These are phyloP conservation scores for Glaucopsyche alexis DNA, from an alignment of 2,888 invertebrate genomes.

Conservation along the genomic window DNA sequence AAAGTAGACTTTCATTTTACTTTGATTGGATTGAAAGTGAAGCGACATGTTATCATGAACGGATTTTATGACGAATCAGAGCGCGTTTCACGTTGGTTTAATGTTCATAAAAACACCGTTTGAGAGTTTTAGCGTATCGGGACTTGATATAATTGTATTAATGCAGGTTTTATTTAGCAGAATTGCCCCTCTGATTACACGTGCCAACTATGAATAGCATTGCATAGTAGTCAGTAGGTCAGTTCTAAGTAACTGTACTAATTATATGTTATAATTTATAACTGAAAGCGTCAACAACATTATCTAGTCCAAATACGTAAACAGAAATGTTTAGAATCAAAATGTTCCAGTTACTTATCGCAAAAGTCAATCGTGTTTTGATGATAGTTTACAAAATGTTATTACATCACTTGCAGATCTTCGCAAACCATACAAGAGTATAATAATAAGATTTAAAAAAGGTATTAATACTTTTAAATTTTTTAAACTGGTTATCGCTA, in stretches of 20 bases:
- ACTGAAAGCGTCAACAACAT: constrained; percentile 6
- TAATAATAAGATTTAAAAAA: background rate
- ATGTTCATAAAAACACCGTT: too few relatives aligned
- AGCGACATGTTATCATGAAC: too few relatives aligned
- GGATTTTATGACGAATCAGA: too few relatives aligned
- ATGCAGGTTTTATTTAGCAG: too few relatives aligned
- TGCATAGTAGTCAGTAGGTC: constrained; percentile 1
- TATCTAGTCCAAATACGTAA: constrained; percentile 28
- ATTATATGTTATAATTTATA: background rate
- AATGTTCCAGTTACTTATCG: constrained; percentile 26
- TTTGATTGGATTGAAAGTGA: too few relatives aligned
- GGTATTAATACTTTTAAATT: background rate
- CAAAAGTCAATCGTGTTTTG: constrained; percentile 38
- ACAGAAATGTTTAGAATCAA: constrained; percentile 32
- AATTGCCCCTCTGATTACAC: background rate
- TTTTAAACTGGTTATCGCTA: too few relatives aligned
- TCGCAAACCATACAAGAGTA: background rate
- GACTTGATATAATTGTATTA: too few relatives aligned
- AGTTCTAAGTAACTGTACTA: background rate
- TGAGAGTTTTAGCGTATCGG: too few relatives aligned
- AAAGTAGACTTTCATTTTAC: too few relatives aligned
- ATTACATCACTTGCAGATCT: constrained; percentile 2
- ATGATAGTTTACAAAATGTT: background rate
- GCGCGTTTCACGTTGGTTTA: too few relatives aligned
- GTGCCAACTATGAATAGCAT: background rate